Percentiles rank a stretch among this genome's conserved stretches.
phyloP scores from a whole-genome alignment of 2,113 vertebrate genomes.

The Aegithalos caudatus region DNA sequence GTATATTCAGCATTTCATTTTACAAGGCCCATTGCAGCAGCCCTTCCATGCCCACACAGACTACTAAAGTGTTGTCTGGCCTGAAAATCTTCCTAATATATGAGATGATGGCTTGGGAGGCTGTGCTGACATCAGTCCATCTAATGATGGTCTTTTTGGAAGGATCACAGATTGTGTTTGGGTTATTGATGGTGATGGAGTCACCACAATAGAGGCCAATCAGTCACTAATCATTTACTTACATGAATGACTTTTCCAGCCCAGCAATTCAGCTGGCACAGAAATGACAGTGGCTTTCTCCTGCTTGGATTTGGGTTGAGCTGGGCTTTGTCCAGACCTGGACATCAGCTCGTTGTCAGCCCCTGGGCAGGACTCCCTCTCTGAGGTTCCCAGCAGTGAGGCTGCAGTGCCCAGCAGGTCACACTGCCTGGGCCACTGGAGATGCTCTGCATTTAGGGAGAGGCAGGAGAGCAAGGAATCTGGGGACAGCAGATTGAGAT shows the following conservation, averaged over 20 bases:
- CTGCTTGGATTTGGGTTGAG: neutral
- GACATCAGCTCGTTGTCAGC: neutral
- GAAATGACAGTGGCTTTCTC: neutral
- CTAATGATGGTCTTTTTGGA: neutral
- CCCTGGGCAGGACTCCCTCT: neutral
- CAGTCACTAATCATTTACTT: neutral
- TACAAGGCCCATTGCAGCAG: neutral
- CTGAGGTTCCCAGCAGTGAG: neutral
- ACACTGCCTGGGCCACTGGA: neutral
- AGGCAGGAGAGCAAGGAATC: neutral
- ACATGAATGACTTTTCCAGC: neutral
- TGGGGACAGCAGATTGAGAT: neutral
- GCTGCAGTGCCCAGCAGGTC: neutral
- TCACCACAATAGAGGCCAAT: neutral
- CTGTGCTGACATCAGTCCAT: constrained; percentile 10
- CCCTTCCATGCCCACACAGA: neutral
- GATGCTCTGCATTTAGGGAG: neutral
- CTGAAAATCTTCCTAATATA: neutral
- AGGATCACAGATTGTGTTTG: neutral
- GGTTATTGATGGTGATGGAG: neutral
- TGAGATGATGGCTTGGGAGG: neutral
- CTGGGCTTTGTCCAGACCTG: neutral
- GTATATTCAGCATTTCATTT: constrained; percentile 7
- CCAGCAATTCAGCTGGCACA: neutral
- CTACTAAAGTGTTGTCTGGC: neutral